Base-by-base conservation (phyloP, 2,888 invertebrate genomes). In the Cosmopolites sordidus region DNA sequence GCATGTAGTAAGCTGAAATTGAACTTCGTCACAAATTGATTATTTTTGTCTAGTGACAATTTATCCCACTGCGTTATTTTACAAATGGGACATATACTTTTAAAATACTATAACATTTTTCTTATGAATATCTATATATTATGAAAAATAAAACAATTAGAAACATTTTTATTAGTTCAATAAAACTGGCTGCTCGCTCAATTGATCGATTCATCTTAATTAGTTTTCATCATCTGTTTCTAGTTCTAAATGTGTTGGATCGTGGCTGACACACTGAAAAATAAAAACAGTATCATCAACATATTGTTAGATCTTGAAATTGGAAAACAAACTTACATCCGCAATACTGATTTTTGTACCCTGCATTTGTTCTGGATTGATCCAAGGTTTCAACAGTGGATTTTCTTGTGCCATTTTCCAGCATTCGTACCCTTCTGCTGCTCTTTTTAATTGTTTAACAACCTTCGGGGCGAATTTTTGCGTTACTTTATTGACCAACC, bases 401-500 rank as follows among this genome's bases (percentile, higher is more conserved):
- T 84, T 79, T 67, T 86, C 79, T 22, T 84, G 82, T 54, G 77
- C 68, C n/a, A 76, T 75, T 74, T 94, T 94, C 94, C 94, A 94
- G 11, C 76, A 77, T 8, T 83, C 80, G 73, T 95, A 95, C 17
- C 83, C 83, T n/a, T 84, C 76, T 9, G 89, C 85, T 0, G 93
- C 93, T 62, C 89, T 86, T 60, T 87, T 84, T 53, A 94, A 75
- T 68, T 88, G 86, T 66, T 87, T 86, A 1, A 92, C 85, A 68
- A 92, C 82, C 71, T 89, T 88, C 1, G 94, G 94, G 0, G 92
- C 92, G 65, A 93, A 79, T 66, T 88, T 88, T 59, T 90, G 88
- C 27, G 92, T 91, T 9, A 89, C 78, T 73, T 84, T 90, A 76
- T 95, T 94, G 40, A 93, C 90, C 52, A 92, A 77, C 93, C 93